A percentile compares a stretch with the other conserved stretches of the same genome.
Conservation (phyloP, 2,888 invertebrate species). For the Baccha elongata region DNA sequence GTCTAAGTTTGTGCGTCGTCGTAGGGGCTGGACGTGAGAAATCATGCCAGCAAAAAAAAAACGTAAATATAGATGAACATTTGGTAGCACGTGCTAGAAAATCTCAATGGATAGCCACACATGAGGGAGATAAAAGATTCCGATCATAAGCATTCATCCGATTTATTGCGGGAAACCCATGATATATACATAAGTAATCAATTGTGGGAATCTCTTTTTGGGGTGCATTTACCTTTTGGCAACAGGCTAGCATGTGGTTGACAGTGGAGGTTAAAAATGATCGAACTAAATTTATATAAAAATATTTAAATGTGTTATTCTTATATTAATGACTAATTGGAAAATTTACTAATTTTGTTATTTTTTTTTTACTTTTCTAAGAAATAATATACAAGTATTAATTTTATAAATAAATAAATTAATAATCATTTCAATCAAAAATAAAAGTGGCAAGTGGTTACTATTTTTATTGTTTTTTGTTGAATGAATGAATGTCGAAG, state of each 20-base stretch:
- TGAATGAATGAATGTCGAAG: too few relatives aligned
- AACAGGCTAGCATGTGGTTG: background rate
- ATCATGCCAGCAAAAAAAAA: background rate
- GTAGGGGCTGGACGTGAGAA: background rate
- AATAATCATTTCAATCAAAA: too few relatives aligned
- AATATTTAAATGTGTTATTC: too few relatives aligned
- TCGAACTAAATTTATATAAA: too few relatives aligned
- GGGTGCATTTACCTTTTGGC: constrained; percentile 28
- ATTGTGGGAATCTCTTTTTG: constrained; percentile 40
- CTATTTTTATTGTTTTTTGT: too few relatives aligned
- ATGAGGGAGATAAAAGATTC: constrained; percentile 49
- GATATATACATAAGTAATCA: constrained; percentile 56
- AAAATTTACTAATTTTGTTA: too few relatives aligned
- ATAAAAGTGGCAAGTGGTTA: too few relatives aligned
- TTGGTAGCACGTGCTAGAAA: constrained; percentile 54
- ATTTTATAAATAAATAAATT: too few relatives aligned
- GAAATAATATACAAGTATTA: too few relatives aligned
- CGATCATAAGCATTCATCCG: constrained; percentile 48
- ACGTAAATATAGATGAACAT: constrained; percentile 51
- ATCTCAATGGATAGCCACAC: constrained; percentile 17
- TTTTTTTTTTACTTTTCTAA: too few relatives aligned
- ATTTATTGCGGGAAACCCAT: constrained; percentile 42
- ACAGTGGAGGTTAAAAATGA: background rate
- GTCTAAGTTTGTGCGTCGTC: constrained; percentile 12
- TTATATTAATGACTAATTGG: too few relatives aligned